These are phyloP conservation scores for Megaceryle alcyon DNA, from an alignment of 2,797 vertebrate species.

Conservation along the genomic window DNA sequence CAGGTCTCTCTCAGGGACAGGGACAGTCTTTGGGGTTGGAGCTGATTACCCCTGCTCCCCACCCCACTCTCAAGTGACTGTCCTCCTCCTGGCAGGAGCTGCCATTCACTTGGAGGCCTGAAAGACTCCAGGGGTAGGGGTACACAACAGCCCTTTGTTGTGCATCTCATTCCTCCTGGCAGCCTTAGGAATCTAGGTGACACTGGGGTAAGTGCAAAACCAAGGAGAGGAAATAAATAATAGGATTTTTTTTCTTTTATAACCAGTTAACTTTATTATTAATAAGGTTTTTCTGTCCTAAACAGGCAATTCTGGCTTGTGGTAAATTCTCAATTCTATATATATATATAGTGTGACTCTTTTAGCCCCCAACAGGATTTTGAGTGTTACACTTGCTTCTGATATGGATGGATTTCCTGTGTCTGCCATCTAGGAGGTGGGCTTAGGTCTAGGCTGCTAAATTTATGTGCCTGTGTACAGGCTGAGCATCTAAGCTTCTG, in stretches of 20 bases:
- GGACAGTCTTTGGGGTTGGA: not conserved
- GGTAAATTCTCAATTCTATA: not conserved
- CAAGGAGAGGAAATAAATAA: not conserved
- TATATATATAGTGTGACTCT: accelerated
- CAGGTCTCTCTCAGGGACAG: not conserved
- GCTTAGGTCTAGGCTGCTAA: not conserved
- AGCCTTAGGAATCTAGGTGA: not conserved
- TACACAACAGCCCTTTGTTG: not conserved
- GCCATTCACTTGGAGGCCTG: accelerated
- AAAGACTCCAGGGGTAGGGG: accelerated
- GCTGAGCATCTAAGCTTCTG: not conserved
- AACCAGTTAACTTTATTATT: not conserved
- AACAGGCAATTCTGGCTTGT: not conserved
- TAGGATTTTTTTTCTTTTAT: not conserved
- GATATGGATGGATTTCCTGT: not conserved
- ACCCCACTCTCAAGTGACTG: not conserved
- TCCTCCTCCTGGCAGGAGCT: not conserved
- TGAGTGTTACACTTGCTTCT: not conserved
- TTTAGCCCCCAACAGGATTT: not conserved
- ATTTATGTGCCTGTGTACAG: not conserved
- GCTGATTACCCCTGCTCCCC: accelerated
- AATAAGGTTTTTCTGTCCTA: not conserved
- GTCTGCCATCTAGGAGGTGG: not conserved
- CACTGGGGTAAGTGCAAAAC: not conserved
- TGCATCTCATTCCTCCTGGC: accelerated